Base-by-base conservation (phyloP, 30 jellyfish, hydroid and myxozoan species). In the Aurelia aurita region DNA sequence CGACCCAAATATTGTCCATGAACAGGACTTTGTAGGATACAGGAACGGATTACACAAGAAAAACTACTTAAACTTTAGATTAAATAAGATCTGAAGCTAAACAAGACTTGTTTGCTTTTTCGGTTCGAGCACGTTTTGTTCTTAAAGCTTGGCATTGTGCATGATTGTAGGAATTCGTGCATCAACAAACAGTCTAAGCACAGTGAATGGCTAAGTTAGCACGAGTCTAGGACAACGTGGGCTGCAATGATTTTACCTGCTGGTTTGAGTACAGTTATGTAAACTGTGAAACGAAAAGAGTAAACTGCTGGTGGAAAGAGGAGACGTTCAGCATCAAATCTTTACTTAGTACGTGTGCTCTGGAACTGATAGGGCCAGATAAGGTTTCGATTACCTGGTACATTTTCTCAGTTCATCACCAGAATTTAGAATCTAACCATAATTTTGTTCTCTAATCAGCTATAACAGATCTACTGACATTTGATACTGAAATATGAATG, bases 211-310 rank as follows among this genome's bases (percentile, higher is more conserved):
- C 51, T 39, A 39, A 39, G 51, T 39, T 27, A 20, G 71, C 78
- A 69, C 66, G 51, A 25, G 55, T n/a, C 54, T 22, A 80, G 60
- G 28, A 64, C 29, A 81, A 81, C 91, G 91, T 81, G 91, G 91
- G 59, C 23, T n/a, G 31, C 62, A 28, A 49, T 69, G 39, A 49
- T 60, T 75, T 75, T 75, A 51, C 75, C 87, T 55, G 72, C 46
- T 75, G 53, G 19, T 29, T 43, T 59, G 16, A 49, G 64, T 49
- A 11, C 72, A 29, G 75, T 54, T 75, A 20, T 8, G 87, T 57
- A 75, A 75, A 75, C 75, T 28, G 58, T 54, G 62, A 6, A 39
- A 4, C 9, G 51, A 39, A 39, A 39, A 39, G 51, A 39, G 51
- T 5, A 39, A 39, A 39, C 51, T 39, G 15, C 51, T 8, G 51